Evolutionary conservation across 2,888 invertebrate genomes (phyloP).

Genomic region (Cataglyphis rosenhaueri): DNA sequence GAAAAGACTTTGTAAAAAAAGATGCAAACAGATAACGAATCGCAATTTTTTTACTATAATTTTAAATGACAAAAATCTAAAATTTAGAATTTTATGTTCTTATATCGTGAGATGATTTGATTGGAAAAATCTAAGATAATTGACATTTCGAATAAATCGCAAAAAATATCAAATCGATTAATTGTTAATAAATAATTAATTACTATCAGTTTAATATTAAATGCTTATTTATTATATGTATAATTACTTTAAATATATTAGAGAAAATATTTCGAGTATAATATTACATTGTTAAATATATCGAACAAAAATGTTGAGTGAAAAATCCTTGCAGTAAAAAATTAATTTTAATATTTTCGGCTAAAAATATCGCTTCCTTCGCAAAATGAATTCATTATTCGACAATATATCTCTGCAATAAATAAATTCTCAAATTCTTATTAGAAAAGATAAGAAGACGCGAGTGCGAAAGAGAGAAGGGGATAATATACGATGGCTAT

Average conservation of each 20-base stretch:
- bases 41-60: too few species aligned
- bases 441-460: slow-evolving; percentile 12
- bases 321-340: background rate
- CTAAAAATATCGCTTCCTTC: background rate
- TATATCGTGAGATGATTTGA: too few species aligned
- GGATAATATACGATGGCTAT: slow-evolving; percentile 49
- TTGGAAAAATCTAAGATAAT: background rate
- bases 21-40: too few species aligned
- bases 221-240: background rate
- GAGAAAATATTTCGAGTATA: too few species aligned
- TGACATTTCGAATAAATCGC: background rate
- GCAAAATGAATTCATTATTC: slow-evolving; percentile 2
- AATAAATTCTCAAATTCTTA: background rate
- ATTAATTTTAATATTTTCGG: background rate
- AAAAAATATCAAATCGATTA: too few species aligned
- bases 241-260: background rate
- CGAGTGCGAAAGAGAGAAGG: background rate
- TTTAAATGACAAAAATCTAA: too few species aligned
- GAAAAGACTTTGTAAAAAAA: background rate
- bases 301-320: background rate
- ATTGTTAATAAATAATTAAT: background rate
- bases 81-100: too few species aligned
- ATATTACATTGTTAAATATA: background rate
- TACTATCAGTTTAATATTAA: background rate
- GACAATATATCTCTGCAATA: background rate